These are phyloP conservation scores for Platycnemis pennipes DNA, from an alignment of 2,888 invertebrate species.

Conservation along the genomic window DNA sequence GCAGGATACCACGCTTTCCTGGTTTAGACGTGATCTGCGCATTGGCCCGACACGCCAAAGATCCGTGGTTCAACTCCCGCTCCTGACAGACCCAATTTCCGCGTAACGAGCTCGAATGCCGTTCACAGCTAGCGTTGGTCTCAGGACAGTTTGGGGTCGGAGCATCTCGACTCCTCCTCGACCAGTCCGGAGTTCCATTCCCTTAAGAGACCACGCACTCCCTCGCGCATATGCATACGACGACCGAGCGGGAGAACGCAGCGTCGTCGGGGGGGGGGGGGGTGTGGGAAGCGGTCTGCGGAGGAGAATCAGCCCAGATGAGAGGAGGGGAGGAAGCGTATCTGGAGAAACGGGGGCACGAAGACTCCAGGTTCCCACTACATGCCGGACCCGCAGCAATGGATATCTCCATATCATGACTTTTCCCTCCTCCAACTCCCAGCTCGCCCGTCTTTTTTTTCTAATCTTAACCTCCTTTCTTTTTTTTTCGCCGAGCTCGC, in stretches of 20 bases:
- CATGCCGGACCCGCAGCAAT: not conserved
- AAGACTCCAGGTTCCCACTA: constrained; percentile 43
- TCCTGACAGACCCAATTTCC: not conserved
- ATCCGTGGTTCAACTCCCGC: too few species aligned
- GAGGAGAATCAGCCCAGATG: not conserved
- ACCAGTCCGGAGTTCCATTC: not conserved
- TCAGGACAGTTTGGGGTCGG: constrained; percentile 22
- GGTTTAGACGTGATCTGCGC: too few species aligned
- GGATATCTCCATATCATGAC: constrained; percentile 58
- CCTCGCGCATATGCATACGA: not conserved
- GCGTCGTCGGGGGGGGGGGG: not conserved
- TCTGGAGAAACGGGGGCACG: constrained; percentile 56
- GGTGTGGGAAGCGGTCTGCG: not conserved
- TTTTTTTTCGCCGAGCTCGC: constrained; percentile 16
- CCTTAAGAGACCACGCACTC: not conserved
- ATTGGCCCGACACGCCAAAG: too few species aligned
- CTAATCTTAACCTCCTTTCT: not conserved
- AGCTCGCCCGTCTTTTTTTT: not conserved
- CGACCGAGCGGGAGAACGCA: not conserved
- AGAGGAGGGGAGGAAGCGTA: not conserved
- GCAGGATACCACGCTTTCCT: too few species aligned
- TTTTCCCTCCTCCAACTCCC: not conserved
- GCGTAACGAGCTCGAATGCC: not conserved
- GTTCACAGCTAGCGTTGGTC: not conserved
- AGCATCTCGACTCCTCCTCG: not conserved